Base-by-base conservation (phyloP, 2,113 vertebrate genomes). In the Poecilia latipinna region DNA sequence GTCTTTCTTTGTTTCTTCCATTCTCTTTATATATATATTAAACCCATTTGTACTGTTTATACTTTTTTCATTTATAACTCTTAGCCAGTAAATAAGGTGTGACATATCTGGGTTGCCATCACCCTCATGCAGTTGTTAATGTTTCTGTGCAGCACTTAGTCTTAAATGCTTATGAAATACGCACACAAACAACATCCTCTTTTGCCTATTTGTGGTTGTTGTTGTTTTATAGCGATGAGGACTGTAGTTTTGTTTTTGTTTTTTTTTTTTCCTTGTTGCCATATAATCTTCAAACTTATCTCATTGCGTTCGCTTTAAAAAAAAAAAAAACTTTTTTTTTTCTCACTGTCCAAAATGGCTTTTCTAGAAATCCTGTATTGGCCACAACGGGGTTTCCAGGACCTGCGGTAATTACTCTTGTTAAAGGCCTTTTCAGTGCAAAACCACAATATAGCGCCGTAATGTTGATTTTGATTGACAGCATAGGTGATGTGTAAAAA, bases 91-190 rank as follows among this genome's bases (percentile, higher is more conserved):
- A 91, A 93, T 93, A 91, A 91, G 86, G 80, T n/a, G 17, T 90
- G 92, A 91, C 92, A 92, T 86, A 91, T 91, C 89, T 93, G 72
- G 92, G 91, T 91, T 92, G 88, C 88, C 64, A 90, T 90, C 79
- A 84, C 82, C 89, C 75, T 87, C 86, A 88, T 85, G 85, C 86
- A 82, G 74, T 80, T 78, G 57, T 88, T 86, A 88, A 83, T 88
- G 87, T 71, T 51, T 74, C 80, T 67, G 80, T 88, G 87, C 61
- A 33, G 72, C 17, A 37, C 75, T 79, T 75, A 72, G 77, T 77
- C 48, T 80, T 68, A 79, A 80, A 86, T 75, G 68, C 69, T 77
- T 82, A 73, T 78, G 74, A n/a, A 68, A 17, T 57, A n/a, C n/a
- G 61, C 61, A 62, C 44, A 64, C 71, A 74, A 70, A 44, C 72